Evolutionary conservation across 2,113 vertebrate genomes (phyloP).

Genomic region (Seriola rivoliana): DNA sequence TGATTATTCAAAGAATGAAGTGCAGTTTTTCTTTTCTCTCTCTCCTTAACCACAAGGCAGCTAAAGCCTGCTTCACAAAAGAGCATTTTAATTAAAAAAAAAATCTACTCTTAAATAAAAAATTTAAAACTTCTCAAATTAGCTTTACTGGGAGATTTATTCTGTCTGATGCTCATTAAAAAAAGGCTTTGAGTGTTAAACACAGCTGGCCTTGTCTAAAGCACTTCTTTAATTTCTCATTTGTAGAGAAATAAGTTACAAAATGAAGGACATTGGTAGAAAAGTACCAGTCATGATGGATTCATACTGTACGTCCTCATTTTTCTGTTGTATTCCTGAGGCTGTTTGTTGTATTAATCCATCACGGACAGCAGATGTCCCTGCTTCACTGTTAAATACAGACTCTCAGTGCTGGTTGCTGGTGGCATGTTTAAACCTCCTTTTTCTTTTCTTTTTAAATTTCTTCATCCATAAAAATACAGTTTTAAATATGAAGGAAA

Average conservation of each 20-base stretch:
- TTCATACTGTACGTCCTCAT: neutral
- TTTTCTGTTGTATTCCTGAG: neutral
- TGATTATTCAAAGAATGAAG: neutral
- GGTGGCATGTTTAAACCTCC: neutral
- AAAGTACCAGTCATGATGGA: neutral
- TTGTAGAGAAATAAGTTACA: neutral
- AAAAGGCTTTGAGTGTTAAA: neutral
- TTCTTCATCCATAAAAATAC: neutral
- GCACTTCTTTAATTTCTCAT: neutral
- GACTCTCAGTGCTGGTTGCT: neutral
- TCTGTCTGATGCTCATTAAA: neutral
- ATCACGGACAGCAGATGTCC: slow-evolving; percentile 71
- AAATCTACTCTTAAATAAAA: neutral
- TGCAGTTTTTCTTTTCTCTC: neutral
- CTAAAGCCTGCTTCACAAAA: neutral
- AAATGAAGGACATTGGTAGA: neutral
- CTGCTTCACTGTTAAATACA: slow-evolving; percentile 18
- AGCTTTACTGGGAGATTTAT: neutral
- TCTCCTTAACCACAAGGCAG: neutral
- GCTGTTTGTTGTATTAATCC: slow-evolving; percentile 47
- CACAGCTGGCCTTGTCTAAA: neutral
- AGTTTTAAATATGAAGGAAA: slow-evolving; percentile 1
- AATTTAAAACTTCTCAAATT: neutral
- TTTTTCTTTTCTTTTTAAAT: neutral
- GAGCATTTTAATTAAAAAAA: neutral